phyloP scores from a whole-genome alignment of 2,888 invertebrate genomes.

The Parnassius glacialis region DNA sequence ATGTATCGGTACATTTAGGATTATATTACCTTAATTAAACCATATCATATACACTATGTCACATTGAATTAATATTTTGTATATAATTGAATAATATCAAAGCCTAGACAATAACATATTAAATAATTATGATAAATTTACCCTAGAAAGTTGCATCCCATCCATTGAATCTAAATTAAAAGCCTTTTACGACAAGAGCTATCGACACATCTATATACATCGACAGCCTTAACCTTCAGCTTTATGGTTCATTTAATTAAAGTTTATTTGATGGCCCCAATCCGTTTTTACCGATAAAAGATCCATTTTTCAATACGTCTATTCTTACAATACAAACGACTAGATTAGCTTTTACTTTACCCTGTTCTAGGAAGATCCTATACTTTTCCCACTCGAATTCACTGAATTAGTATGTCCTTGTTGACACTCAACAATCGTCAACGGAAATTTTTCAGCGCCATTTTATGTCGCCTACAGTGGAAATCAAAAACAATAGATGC shows the following conservation, averaged over 20 bases:
- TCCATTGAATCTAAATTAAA: background rate
- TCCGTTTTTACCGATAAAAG: background rate
- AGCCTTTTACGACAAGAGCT: background rate
- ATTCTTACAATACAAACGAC: conserved; percentile 4
- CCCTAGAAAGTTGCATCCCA: too few relatives aligned
- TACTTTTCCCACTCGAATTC: too few relatives aligned
- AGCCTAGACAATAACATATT: background rate
- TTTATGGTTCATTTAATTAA: conserved; percentile 2
- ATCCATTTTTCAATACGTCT: background rate
- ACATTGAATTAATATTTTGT: too few relatives aligned
- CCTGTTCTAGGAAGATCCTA: conserved; percentile 16
- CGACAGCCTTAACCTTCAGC: background rate
- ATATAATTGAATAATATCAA: background rate
- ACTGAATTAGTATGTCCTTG: too few relatives aligned
- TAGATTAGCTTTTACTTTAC: conserved; percentile 15
- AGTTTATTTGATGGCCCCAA: conserved; percentile 10
- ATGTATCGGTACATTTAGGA: too few relatives aligned
- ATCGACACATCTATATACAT: background rate
- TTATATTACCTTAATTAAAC: too few relatives aligned
- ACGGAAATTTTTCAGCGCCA: background rate
- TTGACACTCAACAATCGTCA: too few relatives aligned
- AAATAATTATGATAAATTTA: background rate
- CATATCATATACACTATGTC: too few relatives aligned
- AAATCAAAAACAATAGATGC: background rate
- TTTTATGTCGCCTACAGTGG: background rate